Evolutionary conservation across 2,797 vertebrate species (phyloP).

Genomic region (Sebastiscus albofasciatus): DNA sequence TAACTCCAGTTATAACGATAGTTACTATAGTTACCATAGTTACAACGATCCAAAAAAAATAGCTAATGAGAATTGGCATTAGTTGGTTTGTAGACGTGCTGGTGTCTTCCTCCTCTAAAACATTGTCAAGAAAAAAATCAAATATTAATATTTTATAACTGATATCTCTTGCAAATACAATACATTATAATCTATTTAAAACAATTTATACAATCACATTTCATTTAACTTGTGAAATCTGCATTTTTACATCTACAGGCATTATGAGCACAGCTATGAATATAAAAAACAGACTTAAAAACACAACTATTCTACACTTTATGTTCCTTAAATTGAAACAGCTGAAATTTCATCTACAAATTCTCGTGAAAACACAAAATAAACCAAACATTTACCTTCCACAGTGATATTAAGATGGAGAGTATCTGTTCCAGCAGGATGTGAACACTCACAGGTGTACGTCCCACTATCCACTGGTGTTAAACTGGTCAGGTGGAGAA

Average conservation of each 20-base stretch:
- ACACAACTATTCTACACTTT: too few species aligned
- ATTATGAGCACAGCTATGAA: background rate
- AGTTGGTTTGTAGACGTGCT: background rate
- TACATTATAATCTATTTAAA: background rate
- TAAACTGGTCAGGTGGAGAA: constrained; percentile 48
- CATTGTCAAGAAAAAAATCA: background rate
- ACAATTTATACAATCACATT: background rate
- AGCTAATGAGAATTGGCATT: background rate
- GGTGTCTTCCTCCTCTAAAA: background rate
- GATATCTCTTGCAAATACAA: background rate
- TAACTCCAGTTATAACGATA: background rate
- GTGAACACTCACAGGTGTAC: constrained; percentile 35
- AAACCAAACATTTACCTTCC: constrained; percentile 10
- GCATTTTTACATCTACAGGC: background rate
- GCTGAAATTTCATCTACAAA: too few species aligned
- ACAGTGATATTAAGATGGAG: constrained; percentile 30
- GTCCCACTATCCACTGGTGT: constrained; percentile 51
- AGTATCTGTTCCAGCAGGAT: rapidly evolving
- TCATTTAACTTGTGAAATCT: background rate
- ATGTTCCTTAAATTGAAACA: too few species aligned
- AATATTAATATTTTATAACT: background rate
- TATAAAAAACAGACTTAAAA: too few species aligned
- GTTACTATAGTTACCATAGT: background rate
- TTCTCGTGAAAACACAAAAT: background rate
- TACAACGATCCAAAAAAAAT: background rate